These are phyloP conservation scores for Tetragnatha versicolor DNA, from an alignment of 1,140 invertebrate genomes.

Conservation along the genomic window DNA sequence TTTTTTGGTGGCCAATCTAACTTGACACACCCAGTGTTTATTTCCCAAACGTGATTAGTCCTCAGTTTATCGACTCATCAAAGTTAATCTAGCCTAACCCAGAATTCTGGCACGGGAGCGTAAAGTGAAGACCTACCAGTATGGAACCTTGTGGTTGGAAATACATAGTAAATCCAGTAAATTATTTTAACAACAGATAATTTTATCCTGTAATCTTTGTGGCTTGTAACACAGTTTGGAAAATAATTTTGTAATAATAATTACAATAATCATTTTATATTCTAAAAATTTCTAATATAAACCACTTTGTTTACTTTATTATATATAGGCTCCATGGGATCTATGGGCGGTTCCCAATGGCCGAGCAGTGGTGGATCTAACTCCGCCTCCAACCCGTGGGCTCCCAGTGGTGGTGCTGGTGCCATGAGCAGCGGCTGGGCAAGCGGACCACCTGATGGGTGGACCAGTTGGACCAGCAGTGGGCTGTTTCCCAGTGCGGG, in stretches of 20 bases:
- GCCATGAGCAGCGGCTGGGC: conserved; percentile 19
- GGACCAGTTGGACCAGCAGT: conserved; percentile 41
- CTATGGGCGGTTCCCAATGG: conserved; percentile 11
- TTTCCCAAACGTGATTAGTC: too few relatives aligned
- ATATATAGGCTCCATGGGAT: conserved; percentile 2
- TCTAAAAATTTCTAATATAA: not conserved
- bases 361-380: not conserved
- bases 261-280: not conserved
- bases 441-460: conserved; percentile 33
- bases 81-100: too few relatives aligned
- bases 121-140: too few relatives aligned
- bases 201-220: too few relatives aligned
- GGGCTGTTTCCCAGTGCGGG: conserved; percentile 56
- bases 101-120: too few relatives aligned
- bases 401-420: conserved; percentile 50
- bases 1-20: too few relatives aligned
- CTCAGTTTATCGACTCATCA: too few relatives aligned
- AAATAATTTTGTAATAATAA: not conserved
- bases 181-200: too few relatives aligned
- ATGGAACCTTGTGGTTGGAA: too few relatives aligned
- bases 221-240: not conserved
- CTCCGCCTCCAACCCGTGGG: conserved; percentile 16
- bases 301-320: not conserved
- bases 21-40: too few relatives aligned
- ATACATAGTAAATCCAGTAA: too few relatives aligned